phyloP scores from a whole-genome alignment of 2,113 vertebrate genomes.

The Castor canadensis region DNA sequence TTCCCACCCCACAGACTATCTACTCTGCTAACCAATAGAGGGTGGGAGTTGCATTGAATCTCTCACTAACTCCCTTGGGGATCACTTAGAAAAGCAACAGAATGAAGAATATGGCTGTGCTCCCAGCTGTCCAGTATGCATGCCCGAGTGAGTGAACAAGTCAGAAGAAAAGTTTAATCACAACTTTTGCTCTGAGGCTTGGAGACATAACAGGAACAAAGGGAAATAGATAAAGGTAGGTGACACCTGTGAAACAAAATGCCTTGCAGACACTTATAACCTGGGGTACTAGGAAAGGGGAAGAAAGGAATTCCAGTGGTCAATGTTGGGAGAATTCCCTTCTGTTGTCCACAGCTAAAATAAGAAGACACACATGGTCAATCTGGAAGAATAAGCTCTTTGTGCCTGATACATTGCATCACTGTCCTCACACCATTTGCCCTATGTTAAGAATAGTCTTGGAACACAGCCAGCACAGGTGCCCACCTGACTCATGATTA shows the following conservation, averaged over 20 bases:
- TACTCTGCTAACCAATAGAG: background rate
- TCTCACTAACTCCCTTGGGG: background rate
- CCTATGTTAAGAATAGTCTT: background rate
- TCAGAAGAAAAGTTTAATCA: background rate
- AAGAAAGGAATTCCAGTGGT: background rate
- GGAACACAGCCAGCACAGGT: background rate
- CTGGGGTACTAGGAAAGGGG: background rate
- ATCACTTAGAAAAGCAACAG: background rate
- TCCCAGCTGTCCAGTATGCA: background rate
- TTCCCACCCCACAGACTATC: background rate
- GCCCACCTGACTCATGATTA: background rate
- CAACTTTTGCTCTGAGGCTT: background rate
- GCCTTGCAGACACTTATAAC: background rate
- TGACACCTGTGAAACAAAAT: background rate
- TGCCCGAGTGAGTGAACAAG: background rate
- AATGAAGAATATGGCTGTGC: background rate
- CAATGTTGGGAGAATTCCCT: background rate
- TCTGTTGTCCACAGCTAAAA: background rate
- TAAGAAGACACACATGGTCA: background rate
- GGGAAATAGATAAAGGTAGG: background rate
- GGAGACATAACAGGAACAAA: background rate
- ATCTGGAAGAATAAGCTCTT: slow-evolving; percentile 67
- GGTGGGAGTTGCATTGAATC: background rate
- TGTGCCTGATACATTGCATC: background rate
- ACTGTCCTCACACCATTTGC: background rate